A percentile compares a stretch with the other conserved stretches of the same genome.
Conservation (phyloP, 2,797 vertebrate genomes). For the Saxicola maurus region DNA sequence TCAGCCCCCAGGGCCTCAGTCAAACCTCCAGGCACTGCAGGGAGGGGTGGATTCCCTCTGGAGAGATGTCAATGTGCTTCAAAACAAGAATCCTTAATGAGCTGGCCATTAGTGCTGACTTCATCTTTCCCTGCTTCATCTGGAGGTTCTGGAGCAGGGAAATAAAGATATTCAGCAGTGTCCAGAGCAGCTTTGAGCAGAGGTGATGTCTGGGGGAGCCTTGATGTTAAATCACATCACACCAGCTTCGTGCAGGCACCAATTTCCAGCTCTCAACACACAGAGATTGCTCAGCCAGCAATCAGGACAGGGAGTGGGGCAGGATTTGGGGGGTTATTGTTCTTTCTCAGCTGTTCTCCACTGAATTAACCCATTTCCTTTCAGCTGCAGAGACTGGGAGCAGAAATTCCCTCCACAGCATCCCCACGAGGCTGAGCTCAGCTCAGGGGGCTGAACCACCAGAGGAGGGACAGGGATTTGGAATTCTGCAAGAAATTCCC, state of each 20-base stretch:
- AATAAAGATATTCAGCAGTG: neutral
- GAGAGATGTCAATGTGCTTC: neutral
- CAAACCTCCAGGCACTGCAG: neutral
- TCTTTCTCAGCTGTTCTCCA: fast-evolving
- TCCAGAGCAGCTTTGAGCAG: neutral
- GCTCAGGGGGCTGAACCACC: neutral
- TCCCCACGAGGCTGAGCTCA: neutral
- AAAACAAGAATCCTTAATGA: neutral
- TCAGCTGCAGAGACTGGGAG: neutral
- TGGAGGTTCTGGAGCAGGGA: neutral
- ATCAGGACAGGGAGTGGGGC: neutral
- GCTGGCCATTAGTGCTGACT: neutral
- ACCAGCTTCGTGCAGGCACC: fast-evolving
- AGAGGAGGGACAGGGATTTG: neutral
- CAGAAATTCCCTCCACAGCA: neutral
- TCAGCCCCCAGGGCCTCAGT: neutral
- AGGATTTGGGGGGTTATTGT: neutral
- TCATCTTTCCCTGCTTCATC: fast-evolving
- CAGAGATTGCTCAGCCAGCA: fast-evolving
- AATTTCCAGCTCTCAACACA: fast-evolving
- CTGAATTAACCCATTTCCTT: neutral
- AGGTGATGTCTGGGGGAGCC: fast-evolving
- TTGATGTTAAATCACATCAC: neutral
- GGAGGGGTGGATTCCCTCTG: neutral
- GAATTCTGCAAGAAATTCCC: neutral